Evolutionary conservation across 2,113 vertebrate genomes (phyloP).

Genomic region (Hyaena hyaena): DNA sequence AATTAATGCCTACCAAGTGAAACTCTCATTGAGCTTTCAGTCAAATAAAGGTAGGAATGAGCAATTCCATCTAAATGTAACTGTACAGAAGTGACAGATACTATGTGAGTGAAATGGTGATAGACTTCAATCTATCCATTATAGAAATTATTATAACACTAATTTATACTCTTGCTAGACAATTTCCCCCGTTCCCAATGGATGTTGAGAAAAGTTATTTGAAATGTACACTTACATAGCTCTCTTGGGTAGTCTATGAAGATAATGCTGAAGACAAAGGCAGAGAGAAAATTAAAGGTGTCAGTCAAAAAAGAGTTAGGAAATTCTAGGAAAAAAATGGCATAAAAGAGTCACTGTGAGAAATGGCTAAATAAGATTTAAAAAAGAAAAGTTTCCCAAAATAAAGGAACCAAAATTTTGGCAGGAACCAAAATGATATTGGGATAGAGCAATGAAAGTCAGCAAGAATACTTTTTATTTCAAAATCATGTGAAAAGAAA

Average conservation of each 20-base stretch:
- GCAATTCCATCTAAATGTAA: not conserved
- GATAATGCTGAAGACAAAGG: constrained; percentile 28
- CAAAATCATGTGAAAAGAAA: not conserved
- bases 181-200: not conserved
- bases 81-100: not conserved
- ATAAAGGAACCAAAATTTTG: not conserved
- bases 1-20: not conserved
- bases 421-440: not conserved
- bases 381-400: not conserved
- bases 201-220: constrained; percentile 31
- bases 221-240: not conserved
- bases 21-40: not conserved
- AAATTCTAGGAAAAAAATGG: not conserved
- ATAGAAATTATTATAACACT: constrained; percentile 42
- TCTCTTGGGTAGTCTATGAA: not conserved
- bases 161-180: not conserved
- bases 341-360: not conserved
- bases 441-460: not conserved
- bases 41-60: not conserved
- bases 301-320: constrained; percentile 22
- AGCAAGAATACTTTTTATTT: not conserved
- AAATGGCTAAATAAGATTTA: not conserved
- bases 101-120: not conserved
- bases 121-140: not conserved
- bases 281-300: constrained; percentile 62